These are phyloP conservation scores for Perodicticus potto DNA, from an alignment of 2,797 vertebrate genomes.

Conservation along the genomic window DNA sequence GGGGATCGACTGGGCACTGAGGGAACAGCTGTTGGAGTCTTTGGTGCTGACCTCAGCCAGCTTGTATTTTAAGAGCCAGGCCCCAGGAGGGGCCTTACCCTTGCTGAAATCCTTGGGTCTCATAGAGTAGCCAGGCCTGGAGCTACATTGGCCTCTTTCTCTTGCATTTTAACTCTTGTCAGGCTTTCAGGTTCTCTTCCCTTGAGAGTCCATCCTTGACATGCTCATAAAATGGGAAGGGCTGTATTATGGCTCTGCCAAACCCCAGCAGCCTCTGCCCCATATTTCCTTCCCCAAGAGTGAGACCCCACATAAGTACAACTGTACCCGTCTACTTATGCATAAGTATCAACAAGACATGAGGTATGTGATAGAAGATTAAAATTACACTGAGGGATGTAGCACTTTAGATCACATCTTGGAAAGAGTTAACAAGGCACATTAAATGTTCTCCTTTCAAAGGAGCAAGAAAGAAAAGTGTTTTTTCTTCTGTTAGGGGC, in stretches of 20 bases:
- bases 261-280: not conserved
- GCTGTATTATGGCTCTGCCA: not conserved
- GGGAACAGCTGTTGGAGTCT: constrained; percentile 50
- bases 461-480: not conserved
- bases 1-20: not conserved
- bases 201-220: not conserved
- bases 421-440: constrained; percentile 12
- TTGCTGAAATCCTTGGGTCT: not conserved
- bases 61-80: constrained; percentile 49
- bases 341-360: not conserved
- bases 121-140: not conserved
- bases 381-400: constrained; percentile 38
- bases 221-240: not conserved
- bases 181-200: not conserved
- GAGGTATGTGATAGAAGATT: constrained; percentile 60
- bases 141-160: not conserved
- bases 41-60: constrained; percentile 34
- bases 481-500: constrained; percentile 5
- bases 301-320: not conserved
- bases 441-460: constrained; percentile 7
- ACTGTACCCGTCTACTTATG: not conserved
- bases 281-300: not conserved
- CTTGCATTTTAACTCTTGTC: not conserved
- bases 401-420: constrained; percentile 64
- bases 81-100: not conserved